These are phyloP conservation scores for Hymenopus coronatus DNA, from an alignment of 2,888 invertebrate genomes.

Conservation along the genomic window DNA sequence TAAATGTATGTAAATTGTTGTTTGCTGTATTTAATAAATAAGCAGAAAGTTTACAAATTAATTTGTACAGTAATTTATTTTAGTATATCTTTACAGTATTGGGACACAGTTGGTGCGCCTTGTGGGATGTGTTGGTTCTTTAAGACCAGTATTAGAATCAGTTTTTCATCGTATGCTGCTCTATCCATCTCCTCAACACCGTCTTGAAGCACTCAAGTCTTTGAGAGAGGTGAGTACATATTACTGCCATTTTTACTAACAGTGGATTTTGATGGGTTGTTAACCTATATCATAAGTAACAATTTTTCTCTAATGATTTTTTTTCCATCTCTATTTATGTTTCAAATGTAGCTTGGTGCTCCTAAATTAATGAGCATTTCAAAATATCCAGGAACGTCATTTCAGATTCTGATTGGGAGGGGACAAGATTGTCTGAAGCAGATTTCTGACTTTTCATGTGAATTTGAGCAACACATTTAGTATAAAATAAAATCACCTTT, in stretches of 20 bases:
- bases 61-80: not conserved
- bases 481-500: no score
- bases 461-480: no score
- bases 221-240: slow-evolving; percentile 60
- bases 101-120: slow-evolving; percentile 84
- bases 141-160: slow-evolving; percentile 88
- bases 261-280: no score
- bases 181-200: slow-evolving; percentile 80
- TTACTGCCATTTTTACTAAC: not conserved
- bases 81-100: slow-evolving; percentile 59
- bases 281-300: no score
- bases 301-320: no score
- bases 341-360: no score
- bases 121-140: slow-evolving; percentile 81
- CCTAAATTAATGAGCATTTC: no score
- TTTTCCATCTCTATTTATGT: no score
- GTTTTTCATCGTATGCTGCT: slow-evolving; percentile 90
- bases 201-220: slow-evolving; percentile 81
- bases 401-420: no score
- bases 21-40: not conserved
- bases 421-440: no score
- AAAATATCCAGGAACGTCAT: no score
- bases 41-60: not conserved
- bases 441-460: no score
- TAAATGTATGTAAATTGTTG: not conserved